Evolutionary conservation across 2,888 invertebrate species (phyloP), one percentile per base, ranked within the genome.

Genomic region (Drosophila mimica): DNA sequence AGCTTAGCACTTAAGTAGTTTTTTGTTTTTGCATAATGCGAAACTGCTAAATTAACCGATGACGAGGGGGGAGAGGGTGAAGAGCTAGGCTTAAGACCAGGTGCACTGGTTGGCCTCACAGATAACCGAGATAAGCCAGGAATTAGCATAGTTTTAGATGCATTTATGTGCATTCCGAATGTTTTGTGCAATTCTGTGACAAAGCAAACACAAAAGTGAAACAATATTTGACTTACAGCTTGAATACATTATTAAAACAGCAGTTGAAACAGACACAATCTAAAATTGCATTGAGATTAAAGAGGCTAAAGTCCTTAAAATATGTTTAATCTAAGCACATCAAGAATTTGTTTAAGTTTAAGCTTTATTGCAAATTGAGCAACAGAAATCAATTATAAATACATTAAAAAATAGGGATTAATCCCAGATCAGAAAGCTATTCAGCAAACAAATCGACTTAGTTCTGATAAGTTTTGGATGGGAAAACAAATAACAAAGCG

Each of bases 1-100:
- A 88, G 89, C 83, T 89, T 89, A 88, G 76, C 75, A 74, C 75
- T 66, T 89, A 88, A 85, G 88, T 85, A 85, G 82, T 87, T 85
- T 89, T 88, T 79, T 89, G 75, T 83, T 79, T 60, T 75, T 67
- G 80, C 88, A 88, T 84, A 88, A 79, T 87, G 73, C 69, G 52
- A 72, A 73, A 76, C 76, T 64, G 76, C 84, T 63, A 76, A 89
- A 85, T 85, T 85, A 89, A 87, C 88, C 65, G 65, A 51, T 43
- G 40, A 59, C 63, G 38, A 4, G 54, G 25, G 25, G 25, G n/a
- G 46, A 5, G 7, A 51, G 28, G 25, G 25, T 28, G 33, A n/a
- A 46, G 6, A 49, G n/a, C 54, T n/a, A n/a, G 11, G 25, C 49
- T 43, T 57, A 57, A 51, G 49, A 43, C 43, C 54, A n/a, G 60